Evolutionary conservation across 2,888 invertebrate species (phyloP), one percentile per base, ranked within the genome.

Genomic region (Drosophila fungiperda): DNA sequence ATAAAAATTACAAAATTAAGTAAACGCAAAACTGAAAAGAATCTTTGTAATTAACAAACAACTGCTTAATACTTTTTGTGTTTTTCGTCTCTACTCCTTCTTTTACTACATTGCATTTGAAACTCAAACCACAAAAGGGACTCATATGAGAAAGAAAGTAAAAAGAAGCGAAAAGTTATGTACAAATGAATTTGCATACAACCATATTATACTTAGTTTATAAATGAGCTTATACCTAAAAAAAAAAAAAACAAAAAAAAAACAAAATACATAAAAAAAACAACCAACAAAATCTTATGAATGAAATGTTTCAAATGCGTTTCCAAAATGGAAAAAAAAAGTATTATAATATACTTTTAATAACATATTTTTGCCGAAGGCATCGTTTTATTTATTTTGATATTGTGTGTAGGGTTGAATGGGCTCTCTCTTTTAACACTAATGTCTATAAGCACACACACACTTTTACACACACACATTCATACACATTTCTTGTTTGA

Each of bases 101-200:
- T 90, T 91, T 91, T 91, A 91, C 89, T 91, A 91, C 89, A 91
- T 91, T 90, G 91, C 89, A 87, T 87, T 87, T 73, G 53, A 68
- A 78, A 77, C 77, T 77, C 62, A 87, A 74, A 87, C 85, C 78
- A 88, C 89, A 87, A 89, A 91, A 91, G 92, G 87, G 87, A 91
- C 83, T 91, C 91, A 84, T 89, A 91, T 89, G 91, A 92, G 88
- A 92, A 92, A 90, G 90, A 92, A 92, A 91, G 90, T 90, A 92
- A 91, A 90, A 91, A 91, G 87, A 92, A 91, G 86, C 89, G 82
- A 89, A 91, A 90, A 89, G 86, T 90, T 90, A 84, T 83, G 88
- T 89, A 90, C 83, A 84, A 86, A 83, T 87, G 74, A 83, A 77
- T 72, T 72, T 77, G 68, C 76, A 69, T 67, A 77, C 52, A 57